These are phyloP conservation scores for Perodicticus potto DNA, from an alignment of 2,797 vertebrate genomes.

Conservation along the genomic window DNA sequence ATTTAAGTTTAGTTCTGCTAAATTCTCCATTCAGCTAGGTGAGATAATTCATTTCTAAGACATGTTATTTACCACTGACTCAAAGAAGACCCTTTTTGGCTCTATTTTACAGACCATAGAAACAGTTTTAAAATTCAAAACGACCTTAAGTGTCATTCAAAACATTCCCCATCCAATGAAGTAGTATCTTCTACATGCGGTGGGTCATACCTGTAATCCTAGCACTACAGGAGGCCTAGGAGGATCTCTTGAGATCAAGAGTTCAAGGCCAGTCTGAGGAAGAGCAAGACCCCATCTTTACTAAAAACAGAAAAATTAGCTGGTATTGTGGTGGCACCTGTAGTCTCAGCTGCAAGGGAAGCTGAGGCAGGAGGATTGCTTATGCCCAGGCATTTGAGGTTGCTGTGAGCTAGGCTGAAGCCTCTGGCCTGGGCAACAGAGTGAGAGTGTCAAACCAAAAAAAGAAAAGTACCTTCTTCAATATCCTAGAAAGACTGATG, in stretches of 20 bases:
- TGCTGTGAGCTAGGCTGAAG: no score
- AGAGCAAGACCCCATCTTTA: no score
- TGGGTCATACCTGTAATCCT: neutral
- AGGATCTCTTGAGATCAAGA: no score
- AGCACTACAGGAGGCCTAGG: no score
- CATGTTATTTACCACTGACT: neutral
- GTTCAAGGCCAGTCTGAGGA: no score
- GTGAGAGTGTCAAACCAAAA: no score
- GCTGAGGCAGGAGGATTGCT: no score
- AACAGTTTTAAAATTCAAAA: neutral
- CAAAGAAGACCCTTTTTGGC: neutral
- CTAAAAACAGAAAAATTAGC: no score
- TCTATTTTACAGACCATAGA: neutral
- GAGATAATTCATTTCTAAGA: constrained; percentile 29
- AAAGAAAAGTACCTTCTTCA: neutral
- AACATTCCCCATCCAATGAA: neutral
- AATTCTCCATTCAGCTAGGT: constrained; percentile 13
- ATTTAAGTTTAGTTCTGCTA: neutral
- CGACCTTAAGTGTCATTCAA: neutral
- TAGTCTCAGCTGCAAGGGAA: no score
- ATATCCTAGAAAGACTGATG: neutral
- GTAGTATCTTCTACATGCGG: neutral
- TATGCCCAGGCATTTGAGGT: no score
- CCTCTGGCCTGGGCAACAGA: no score
- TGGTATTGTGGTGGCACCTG: no score